Evolutionary conservation across 2,113 vertebrate species (phyloP), one percentile per base, ranked within the genome.

Genomic region (Montifringilla adamsi): DNA sequence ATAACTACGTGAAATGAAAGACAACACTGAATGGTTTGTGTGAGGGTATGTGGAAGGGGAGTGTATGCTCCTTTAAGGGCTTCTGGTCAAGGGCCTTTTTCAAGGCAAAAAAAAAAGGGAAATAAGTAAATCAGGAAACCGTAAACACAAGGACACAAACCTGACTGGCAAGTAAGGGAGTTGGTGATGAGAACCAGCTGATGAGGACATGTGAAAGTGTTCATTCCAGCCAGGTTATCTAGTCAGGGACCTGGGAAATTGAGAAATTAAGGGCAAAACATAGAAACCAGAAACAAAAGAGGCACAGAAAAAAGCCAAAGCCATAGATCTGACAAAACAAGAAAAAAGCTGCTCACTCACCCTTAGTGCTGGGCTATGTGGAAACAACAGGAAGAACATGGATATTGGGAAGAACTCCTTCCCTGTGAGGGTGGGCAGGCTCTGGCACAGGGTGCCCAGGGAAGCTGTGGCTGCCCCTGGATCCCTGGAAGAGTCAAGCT

Each of bases 131-230:
- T 15, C 50, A 63, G 21, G 21, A 84, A 76, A 39, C 5, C 47
- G 67, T 21, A 33, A 83, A 53, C 19, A 49, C 11, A 72, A 53
- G 15, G 23, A 67, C 13, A 44, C 31, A 62, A 72, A 63, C 19
- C n/a, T 75, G 56, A 30, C 17, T 2, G 7, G 16, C 22, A 37
- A 56, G 15, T 10, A 15, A 47, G 30, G 43, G 9, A 58, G 9
- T 0, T 3, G 1, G 26, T 43, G 50, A 35, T 70, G 47, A 78
- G 84, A 43, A 39, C 11, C 10, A 49, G 1, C 8, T n/a, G n/a
- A 44, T 52, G n/a, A 60, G 16, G 8, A 7, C 0, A 0, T 1
- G 4, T 18, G 12, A 33, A 23, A 31, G 1, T 11, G 23, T 20
- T 86, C 44, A 21, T 89, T 83, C 37, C 80, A 72, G 23, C 0